These are phyloP conservation scores for Oscheius sp. DNA, from an alignment of 2,888 invertebrate species.

Conservation along the genomic window DNA sequence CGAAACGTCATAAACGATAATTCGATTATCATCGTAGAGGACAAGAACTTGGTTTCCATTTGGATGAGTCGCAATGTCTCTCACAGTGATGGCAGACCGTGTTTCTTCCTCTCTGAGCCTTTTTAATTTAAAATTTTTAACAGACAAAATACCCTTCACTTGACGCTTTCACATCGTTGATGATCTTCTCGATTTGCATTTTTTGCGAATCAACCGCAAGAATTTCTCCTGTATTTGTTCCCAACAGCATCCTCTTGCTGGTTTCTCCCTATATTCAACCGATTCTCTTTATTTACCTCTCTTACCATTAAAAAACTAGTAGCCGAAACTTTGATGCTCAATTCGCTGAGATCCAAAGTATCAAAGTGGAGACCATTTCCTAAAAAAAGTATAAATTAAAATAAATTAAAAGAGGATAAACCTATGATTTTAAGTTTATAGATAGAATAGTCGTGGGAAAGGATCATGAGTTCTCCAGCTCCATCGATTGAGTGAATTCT, in stretches of 20 bases:
- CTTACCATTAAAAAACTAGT: neutral
- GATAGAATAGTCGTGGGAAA: neutral
- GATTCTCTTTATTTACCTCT: too few relatives aligned
- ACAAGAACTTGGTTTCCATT: constrained; percentile 3
- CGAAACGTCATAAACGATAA: constrained; percentile 8
- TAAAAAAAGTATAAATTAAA: neutral
- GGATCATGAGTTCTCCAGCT: constrained; percentile 6
- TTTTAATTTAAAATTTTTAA: neutral
- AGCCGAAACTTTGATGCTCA: neutral
- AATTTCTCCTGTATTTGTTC: neutral
- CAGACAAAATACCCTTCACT: neutral
- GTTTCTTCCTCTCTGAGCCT: neutral
- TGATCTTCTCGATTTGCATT: neutral
- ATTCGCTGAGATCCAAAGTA: neutral
- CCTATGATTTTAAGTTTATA: constrained; percentile 9
- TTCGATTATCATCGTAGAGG: constrained; percentile 4
- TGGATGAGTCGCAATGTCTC: neutral
- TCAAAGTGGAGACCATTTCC: neutral
- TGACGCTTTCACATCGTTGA: neutral
- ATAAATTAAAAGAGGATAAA: neutral
- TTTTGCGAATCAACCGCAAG: constrained; percentile 5
- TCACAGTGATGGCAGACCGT: neutral
- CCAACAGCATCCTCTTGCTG: neutral
- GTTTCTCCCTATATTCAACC: neutral
- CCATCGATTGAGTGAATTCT: constrained; percentile 15